Evolutionary conservation across 92 coral and sea anemone species (phyloP).

Genomic region (Heliopora coerulea): DNA sequence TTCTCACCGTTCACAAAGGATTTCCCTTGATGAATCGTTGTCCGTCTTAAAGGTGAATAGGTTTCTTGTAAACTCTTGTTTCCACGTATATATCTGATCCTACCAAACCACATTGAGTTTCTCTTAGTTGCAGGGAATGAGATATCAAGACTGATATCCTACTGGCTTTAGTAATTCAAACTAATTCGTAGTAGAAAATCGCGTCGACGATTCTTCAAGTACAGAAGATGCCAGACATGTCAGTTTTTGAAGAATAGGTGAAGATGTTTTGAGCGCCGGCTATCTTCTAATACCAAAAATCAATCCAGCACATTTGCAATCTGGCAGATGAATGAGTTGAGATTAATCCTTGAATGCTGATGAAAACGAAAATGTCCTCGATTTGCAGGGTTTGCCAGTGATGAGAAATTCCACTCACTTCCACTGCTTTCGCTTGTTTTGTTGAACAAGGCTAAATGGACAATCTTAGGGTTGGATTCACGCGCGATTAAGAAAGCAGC

Average conservation of each 20-base stretch:
- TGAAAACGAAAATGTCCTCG: too few relatives aligned
- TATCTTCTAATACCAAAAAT: not conserved
- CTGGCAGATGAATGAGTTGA: not conserved
- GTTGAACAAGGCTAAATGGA: conserved; percentile 30
- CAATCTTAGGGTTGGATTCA: conserved; percentile 41
- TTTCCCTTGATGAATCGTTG: not conserved
- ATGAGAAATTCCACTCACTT: not conserved
- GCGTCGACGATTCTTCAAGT: not conserved
- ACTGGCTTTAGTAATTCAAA: not conserved
- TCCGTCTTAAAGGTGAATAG: too few relatives aligned
- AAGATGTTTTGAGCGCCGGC: too few relatives aligned
- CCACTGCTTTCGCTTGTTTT: too few relatives aligned
- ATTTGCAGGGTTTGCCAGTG: too few relatives aligned
- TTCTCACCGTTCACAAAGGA: not conserved
- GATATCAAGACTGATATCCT: not conserved
- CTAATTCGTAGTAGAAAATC: not conserved
- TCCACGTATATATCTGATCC: too few relatives aligned
- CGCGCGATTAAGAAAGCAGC: conserved; percentile 40
- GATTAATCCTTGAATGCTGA: not conserved
- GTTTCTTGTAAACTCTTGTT: too few relatives aligned
- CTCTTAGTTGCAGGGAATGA: not conserved
- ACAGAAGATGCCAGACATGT: not conserved
- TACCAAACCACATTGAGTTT: too few relatives aligned
- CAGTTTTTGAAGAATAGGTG: not conserved
- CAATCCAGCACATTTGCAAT: not conserved